These are phyloP conservation scores for Sarcoramphus papa DNA, from an alignment of 2,797 vertebrate species.

Conservation along the genomic window DNA sequence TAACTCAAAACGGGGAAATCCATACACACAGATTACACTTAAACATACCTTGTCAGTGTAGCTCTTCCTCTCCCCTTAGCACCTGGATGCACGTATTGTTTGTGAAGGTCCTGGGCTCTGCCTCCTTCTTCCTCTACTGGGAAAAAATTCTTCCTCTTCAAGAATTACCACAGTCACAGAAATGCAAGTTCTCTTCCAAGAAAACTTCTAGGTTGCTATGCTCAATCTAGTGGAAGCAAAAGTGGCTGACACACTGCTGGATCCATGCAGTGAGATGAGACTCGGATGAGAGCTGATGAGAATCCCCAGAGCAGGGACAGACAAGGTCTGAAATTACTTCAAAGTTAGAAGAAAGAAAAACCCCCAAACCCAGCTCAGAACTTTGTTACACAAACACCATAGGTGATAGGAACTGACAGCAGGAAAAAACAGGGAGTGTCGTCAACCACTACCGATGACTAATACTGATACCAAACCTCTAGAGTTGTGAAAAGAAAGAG, in stretches of 20 bases:
- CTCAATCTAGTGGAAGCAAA: not conserved
- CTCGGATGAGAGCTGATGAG: not conserved
- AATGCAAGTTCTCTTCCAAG: not conserved
- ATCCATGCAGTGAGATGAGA: not conserved
- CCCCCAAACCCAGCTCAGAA: not conserved
- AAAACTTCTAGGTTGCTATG: not conserved
- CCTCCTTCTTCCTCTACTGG: not conserved
- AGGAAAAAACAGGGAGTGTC: not conserved
- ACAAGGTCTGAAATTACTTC: not conserved
- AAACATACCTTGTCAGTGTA: slow-evolving; percentile 34
- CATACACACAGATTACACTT: not conserved
- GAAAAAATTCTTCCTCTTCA: not conserved
- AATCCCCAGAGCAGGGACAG: not conserved
- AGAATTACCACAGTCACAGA: slow-evolving; percentile 4
- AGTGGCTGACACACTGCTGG: not conserved
- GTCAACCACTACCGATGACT: fast-evolving
- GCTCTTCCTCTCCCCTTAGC: slow-evolving; percentile 18
- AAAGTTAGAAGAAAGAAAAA: not conserved
- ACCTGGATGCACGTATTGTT: not conserved
- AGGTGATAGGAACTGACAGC: not conserved
- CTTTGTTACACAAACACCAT: not conserved
- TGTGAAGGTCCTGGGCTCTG: not conserved
- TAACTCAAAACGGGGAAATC: not conserved
- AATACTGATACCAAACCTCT: not conserved
- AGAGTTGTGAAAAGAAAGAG: not conserved